Percentiles rank a stretch among this genome's conserved stretches.
Conservation (phyloP, 2,113 vertebrate species). For the Paradoxurus hermaphroditus region DNA sequence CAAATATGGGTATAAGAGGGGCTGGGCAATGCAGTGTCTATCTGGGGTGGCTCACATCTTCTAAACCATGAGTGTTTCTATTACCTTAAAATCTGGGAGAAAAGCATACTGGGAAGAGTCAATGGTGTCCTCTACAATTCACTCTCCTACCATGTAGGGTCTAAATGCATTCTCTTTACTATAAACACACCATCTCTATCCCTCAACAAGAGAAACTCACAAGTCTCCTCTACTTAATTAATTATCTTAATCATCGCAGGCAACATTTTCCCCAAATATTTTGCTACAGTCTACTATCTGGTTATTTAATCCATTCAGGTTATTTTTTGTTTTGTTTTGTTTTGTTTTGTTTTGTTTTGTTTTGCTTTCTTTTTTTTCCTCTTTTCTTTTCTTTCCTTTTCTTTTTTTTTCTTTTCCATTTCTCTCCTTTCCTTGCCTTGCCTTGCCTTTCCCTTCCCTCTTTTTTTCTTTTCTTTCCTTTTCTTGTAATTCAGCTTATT, state of each 20-base stretch:
- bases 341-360: no score
- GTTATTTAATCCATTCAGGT: not conserved
- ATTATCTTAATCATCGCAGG: not conserved
- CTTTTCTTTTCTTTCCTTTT: no score
- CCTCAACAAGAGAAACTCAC: not conserved
- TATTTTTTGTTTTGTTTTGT: not conserved
- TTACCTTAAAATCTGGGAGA: not conserved
- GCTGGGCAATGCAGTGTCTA: not conserved
- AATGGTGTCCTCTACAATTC: not conserved
- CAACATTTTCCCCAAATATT: not conserved
- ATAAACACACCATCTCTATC: no score
- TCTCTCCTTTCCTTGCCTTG: not conserved
- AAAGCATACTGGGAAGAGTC: not conserved
- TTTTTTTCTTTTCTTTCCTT: accelerated
- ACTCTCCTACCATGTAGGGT: not conserved
- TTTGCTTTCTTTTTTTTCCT: no score
- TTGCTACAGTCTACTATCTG: not conserved
- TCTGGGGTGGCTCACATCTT: not conserved
- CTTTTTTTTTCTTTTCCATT: not conserved
- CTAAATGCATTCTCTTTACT: not conserved
- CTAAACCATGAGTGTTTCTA: not conserved
- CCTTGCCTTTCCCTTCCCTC: not conserved
- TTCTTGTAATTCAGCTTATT: not conserved
- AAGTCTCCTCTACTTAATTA: not conserved
- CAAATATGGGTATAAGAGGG: not conserved